Base-by-base conservation (phyloP, 1,140 invertebrate genomes). In the Plectrocnemia conspersa region DNA sequence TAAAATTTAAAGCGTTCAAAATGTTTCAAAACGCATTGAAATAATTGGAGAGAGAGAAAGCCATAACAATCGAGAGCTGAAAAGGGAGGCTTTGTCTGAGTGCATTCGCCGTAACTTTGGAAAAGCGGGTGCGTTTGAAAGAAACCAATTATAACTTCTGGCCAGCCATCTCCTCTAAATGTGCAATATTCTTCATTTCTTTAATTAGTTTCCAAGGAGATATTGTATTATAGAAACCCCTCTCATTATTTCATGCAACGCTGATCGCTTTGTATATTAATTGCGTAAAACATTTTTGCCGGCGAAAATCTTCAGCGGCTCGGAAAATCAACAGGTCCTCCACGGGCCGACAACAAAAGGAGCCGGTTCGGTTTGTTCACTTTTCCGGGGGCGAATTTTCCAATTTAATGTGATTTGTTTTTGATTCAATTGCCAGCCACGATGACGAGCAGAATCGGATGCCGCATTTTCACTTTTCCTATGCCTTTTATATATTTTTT, bases 401-500 rank as follows among this genome's bases (percentile, higher is more conserved):
- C 35, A 38, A 5, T 38, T 38, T 38, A 38, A 38, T 38, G 35
- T 38, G 35, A 38, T 38, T 38, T 38, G 35, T 38, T 38, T 38
- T 38, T 38, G 35, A 38, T 38, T 38, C 35, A 38, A 38, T 38
- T 16, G 5, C 4, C 35, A 5, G 10, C 6, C 35, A 10, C 35
- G 35, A n/a, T 38, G 35, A 38, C 35, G 35, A 13, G 35, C 13
- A 16, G 35, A 38, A 38, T 38, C 18, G n/a, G 35, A 38, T 38
- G 35, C 18, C 15, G 18, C 35, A 16, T 16, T 16, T 13, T 16
- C 10, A 38, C 4, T 15, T 6, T 38, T 38, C 15, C 35, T n/a
- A n/a, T n/a, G n/a, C n/a, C n/a, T n/a, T n/a, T n/a, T n/a, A n/a
- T n/a, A n/a, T n/a, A n/a, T n/a, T n/a, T n/a, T n/a, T n/a, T n/a